A percentile compares a stretch with the other conserved stretches of the same genome.
phyloP scores from a whole-genome alignment of 92 coral and sea anemone genomes.

The Bergia puertoricense region DNA sequence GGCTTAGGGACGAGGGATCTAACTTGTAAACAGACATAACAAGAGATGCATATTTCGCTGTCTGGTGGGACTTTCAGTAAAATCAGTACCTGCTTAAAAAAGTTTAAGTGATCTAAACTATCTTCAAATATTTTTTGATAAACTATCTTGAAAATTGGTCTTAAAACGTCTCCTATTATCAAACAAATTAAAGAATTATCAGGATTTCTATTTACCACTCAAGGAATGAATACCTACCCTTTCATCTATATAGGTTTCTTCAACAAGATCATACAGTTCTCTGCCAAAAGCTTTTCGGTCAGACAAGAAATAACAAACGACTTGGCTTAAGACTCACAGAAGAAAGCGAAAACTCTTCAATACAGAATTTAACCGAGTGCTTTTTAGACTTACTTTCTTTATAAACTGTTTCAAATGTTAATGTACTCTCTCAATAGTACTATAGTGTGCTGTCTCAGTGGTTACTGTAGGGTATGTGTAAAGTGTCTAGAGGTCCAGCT shows the following conservation, averaged over 20 bases:
- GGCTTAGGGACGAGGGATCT: background rate
- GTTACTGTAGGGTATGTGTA: no score
- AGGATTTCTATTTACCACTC: no score
- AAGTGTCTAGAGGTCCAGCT: no score
- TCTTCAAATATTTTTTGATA: background rate
- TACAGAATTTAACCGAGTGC: background rate
- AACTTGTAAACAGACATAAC: background rate
- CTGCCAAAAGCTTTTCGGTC: background rate
- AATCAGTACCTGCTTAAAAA: background rate
- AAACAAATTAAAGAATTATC: background rate
- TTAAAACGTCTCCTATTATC: background rate
- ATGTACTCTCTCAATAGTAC: no score
- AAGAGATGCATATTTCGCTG: background rate
- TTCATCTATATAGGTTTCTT: no score
- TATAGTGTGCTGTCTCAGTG: no score
- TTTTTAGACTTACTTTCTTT: no score
- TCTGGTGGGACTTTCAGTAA: background rate
- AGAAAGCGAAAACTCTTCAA: background rate
- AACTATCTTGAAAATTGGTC: background rate
- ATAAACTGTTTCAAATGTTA: background rate
- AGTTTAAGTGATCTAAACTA: background rate
- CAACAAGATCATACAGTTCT: background rate
- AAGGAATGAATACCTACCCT: background rate
- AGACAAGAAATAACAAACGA: background rate
- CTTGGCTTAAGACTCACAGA: background rate